Conservation (phyloP, 2,797 vertebrate species). For the Margarornis squamiger region DNA sequence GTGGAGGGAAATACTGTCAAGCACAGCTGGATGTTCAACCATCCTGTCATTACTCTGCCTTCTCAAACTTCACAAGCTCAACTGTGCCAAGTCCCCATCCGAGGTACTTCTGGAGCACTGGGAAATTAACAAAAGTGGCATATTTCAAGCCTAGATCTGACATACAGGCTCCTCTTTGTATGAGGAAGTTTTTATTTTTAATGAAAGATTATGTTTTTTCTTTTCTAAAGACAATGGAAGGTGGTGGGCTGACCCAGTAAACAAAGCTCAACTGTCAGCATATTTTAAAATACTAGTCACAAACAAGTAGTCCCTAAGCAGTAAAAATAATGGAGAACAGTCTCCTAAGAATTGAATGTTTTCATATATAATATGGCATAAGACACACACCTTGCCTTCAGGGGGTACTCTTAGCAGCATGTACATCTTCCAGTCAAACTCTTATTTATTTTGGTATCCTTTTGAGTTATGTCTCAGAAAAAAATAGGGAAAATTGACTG, state of each 20-base stretch:
- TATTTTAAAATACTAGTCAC: slow-evolving; percentile 37
- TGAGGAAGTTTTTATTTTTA: slow-evolving; percentile 49
- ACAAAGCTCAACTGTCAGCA: slow-evolving; percentile 41
- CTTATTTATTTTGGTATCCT: not conserved
- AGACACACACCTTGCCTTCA: not conserved
- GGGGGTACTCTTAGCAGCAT: not conserved
- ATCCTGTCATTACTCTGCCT: slow-evolving; percentile 48
- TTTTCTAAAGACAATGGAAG: slow-evolving; percentile 50
- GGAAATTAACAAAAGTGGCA: slow-evolving; percentile 23
- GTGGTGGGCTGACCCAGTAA: slow-evolving; percentile 25
- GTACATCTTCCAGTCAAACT: not conserved
- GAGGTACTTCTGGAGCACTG: slow-evolving; percentile 24
- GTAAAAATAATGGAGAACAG: not conserved
- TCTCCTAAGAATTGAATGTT: not conserved
- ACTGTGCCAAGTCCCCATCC: slow-evolving; percentile 15
- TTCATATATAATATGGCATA: not conserved
- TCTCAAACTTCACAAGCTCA: slow-evolving; percentile 26
- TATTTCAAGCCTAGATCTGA: slow-evolving; percentile 36
- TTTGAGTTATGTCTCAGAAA: not conserved
- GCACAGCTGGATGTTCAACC: slow-evolving; percentile 29
- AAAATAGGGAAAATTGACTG: fast-evolving
- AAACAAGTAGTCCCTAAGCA: slow-evolving; percentile 7
- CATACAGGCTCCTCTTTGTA: slow-evolving; percentile 12
- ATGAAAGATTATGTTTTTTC: not conserved
- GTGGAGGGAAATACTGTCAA: slow-evolving; percentile 24